Conservation (phyloP, 2,797 vertebrate species). For the Anniella stebbinsi region DNA sequence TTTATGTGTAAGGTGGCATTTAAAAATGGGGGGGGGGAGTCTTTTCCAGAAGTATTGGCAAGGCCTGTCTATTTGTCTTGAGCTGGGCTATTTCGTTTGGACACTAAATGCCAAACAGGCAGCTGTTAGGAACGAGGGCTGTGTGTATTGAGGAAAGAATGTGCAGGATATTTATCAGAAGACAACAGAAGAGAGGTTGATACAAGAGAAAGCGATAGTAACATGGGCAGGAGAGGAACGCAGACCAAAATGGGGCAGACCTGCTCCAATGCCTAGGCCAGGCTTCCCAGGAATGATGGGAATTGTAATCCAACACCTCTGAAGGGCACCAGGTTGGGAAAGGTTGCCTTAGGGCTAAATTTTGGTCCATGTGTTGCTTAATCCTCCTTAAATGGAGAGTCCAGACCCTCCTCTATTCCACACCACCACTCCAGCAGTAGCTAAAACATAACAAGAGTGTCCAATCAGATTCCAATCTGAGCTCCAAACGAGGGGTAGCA, state of each 20-base stretch:
- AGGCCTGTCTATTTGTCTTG: not conserved
- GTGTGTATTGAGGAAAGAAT: slow-evolving; percentile 3
- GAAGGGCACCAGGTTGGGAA: too few relatives aligned
- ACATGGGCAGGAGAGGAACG: too few relatives aligned
- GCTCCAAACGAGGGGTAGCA: not conserved
- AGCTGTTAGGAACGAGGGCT: slow-evolving; percentile 18
- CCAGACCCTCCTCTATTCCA: not conserved
- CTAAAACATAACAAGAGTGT: not conserved
- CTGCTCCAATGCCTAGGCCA: not conserved
- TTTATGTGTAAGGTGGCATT: not conserved
- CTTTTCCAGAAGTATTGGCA: not conserved
- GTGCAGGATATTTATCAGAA: not conserved
- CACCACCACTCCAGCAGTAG: too few relatives aligned
- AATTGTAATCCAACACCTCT: too few relatives aligned
- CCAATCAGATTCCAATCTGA: not conserved
- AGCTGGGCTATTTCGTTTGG: not conserved
- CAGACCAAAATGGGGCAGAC: not conserved
- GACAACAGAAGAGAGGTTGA: not conserved
- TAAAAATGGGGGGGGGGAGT: not conserved
- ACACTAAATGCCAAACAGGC: slow-evolving; percentile 8
- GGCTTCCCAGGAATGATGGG: too few relatives aligned
- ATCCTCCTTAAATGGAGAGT: not conserved
- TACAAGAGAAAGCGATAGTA: not conserved
- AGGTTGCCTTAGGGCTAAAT: not conserved
- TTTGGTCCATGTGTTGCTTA: not conserved